phyloP scores from a whole-genome alignment of 2,888 invertebrate genomes.

The Drosophila sordidapex region DNA sequence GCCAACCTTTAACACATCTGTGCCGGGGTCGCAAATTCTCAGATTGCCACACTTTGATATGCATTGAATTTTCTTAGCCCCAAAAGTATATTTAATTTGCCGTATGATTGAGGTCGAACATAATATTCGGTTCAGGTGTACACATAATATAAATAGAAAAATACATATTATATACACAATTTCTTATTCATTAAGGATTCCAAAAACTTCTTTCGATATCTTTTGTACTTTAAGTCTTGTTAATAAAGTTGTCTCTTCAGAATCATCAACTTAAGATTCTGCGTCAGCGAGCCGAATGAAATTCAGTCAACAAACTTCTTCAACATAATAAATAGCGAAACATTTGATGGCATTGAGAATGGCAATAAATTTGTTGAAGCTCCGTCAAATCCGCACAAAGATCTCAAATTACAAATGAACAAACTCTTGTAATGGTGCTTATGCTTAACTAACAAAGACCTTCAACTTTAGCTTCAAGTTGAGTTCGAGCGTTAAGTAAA shows the following conservation, averaged over 20 bases:
- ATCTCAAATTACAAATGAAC: conserved; percentile 22
- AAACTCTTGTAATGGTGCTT: background rate
- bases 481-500: conserved; percentile 15
- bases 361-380: conserved; percentile 20
- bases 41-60: conserved; percentile 5
- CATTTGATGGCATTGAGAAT: background rate
- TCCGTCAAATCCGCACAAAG: conserved; percentile 1
- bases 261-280: background rate
- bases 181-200: background rate
- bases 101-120: background rate
- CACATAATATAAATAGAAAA: background rate
- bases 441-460: background rate
- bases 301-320: conserved; percentile 3
- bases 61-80: background rate
- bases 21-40: background rate
- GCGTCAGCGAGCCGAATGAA: background rate
- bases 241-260: background rate
- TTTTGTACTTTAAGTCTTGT: background rate
- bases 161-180: background rate
- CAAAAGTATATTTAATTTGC: background rate
- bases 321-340: background rate
- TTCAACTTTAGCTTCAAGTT: conserved; percentile 7
- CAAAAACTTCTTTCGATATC: background rate
- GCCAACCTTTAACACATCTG: conserved; percentile 10
- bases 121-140: background rate